These are phyloP conservation scores for Caenorhabditis inopinata DNA, from an alignment of 1,140 invertebrate genomes.

Conservation along the genomic window DNA sequence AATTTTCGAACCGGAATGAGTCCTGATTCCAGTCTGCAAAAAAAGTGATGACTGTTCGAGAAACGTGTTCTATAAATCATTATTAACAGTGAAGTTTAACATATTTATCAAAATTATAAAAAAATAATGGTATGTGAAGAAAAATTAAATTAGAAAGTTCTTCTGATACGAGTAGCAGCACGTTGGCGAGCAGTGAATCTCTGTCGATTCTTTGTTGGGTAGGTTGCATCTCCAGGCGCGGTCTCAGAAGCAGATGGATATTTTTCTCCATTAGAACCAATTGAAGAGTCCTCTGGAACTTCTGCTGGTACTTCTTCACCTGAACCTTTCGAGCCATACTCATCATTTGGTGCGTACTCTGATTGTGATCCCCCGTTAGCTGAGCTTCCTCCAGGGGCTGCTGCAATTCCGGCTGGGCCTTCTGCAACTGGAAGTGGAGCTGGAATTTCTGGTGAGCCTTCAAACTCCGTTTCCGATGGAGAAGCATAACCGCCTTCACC, in stretches of 20 bases:
- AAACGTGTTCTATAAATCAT: no score
- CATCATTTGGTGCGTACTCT: no score
- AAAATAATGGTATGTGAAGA: no score
- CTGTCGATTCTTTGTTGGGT: not conserved
- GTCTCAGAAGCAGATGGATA: not conserved
- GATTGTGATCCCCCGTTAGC: no score
- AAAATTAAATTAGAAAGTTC: slow-evolving; percentile 30
- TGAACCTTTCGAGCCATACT: not conserved
- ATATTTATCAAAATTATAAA: not conserved
- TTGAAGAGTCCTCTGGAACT: not conserved
- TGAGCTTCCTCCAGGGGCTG: not conserved
- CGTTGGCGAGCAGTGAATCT: slow-evolving; percentile 20
- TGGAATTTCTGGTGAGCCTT: slow-evolving; percentile 9
- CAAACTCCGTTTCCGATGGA: not conserved
- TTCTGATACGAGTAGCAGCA: slow-evolving; percentile 7
- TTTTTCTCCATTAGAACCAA: not conserved
- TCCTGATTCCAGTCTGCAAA: no score
- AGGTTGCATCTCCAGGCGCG: not conserved
- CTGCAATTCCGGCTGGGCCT: not conserved
- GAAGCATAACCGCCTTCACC: not conserved
- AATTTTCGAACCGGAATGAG: no score
- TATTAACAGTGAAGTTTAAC: no score
- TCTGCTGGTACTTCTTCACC: not conserved
- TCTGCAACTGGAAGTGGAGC: not conserved
- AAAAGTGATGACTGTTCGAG: no score